Base-by-base conservation (phyloP, 2,888 invertebrate species). In the Phengaris arion region DNA sequence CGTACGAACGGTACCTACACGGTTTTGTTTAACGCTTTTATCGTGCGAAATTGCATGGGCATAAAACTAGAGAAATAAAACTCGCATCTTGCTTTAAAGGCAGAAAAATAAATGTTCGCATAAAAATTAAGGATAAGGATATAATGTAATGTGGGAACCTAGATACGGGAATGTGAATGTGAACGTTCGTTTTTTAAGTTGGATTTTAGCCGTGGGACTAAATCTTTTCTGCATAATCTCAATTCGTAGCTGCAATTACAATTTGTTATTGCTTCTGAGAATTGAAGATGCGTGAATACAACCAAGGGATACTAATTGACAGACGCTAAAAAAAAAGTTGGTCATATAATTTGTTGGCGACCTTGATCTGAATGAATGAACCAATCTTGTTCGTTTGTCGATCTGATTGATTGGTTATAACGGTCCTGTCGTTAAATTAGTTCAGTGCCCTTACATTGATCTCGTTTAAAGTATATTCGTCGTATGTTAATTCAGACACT, bases 391-490 rank as follows among this genome's bases (percentile, higher is more conserved):
- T 64, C 64, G 64, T 64, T 64, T 64, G 35, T 64, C 64, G 64
- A 64, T 64, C 64, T 64, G 64, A 64, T 64, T 64, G 64, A 64
- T 64, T 64, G 45, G 64, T 64, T 64, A 64, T 64, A 64, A 64
- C 64, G 64, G 64, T 64, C 64, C 6, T 45, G 64, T 64, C 64
- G 35, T 9, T 45, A 10, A 64, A 64, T 64, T 45, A 64, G 35
- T 64, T 64, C 64, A 45, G 35, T 64, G 64, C 64, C 64, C 64
- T 64, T 45, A 64, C 64, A 64, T 64, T 64, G 64, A 64, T 64
- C 64, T 64, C 64, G 13, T 64, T 64, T 64, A 64, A 64, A 64
- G 64, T 64, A 64, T 15, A 48, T 48, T 48, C 48, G 48, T 64
- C 12, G 64, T 45, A 64, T 45, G 64, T 64, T 45, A 64, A 64